Evolutionary conservation across 1,140 invertebrate genomes (phyloP), one percentile per base, ranked within the genome.

Genomic region (Ganaspis sp.): DNA sequence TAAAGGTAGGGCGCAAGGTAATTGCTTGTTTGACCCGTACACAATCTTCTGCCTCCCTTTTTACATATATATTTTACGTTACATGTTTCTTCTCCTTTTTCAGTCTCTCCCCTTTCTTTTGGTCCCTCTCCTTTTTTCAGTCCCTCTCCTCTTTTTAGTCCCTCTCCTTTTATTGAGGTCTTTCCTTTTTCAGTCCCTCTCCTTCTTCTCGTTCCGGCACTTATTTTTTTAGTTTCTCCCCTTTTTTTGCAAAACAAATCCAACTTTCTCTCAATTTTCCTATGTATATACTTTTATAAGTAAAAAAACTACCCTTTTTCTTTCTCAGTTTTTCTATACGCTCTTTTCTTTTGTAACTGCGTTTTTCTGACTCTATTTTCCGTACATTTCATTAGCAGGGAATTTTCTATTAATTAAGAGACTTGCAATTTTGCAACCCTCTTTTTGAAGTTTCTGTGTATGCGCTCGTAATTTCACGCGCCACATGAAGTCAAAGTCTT

Each of bases 401-500:
- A 6, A 6, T 6, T 0, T 19, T 49, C 45, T 8, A 17, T 49
- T 19, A 49, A 49, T 49, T 49, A 15, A 49, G 17, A 49, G 45
- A 49, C 45, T 15, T 64, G 6, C n/a, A 29, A 5, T 64, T 34
- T 64, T 64, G 11, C 5, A n/a, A 9, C 12, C 15, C 9, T 64
- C 3, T n/a, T 64, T 29, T 64, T 58, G 9, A 12, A 2, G 23
- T n/a, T 11, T 29, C 15, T 64, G 0, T 64, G 23, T 15, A 29
- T 23, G 6, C 26, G 23, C 23, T 64, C 58, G 58, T 64, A 64
- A 64, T 64, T 64, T 64, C 58, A 64, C 58, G 58, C 58, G 12
- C 58, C 58, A 64, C 58, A 29, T 64, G 58, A 34, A 23, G 23
- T 64, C 26, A 64, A 64, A 64, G 12, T 64, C 58, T 64, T 29